These are phyloP conservation scores for Phalacrocorax aristotelis DNA, from an alignment of 2,113 vertebrate species.

Conservation along the genomic window DNA sequence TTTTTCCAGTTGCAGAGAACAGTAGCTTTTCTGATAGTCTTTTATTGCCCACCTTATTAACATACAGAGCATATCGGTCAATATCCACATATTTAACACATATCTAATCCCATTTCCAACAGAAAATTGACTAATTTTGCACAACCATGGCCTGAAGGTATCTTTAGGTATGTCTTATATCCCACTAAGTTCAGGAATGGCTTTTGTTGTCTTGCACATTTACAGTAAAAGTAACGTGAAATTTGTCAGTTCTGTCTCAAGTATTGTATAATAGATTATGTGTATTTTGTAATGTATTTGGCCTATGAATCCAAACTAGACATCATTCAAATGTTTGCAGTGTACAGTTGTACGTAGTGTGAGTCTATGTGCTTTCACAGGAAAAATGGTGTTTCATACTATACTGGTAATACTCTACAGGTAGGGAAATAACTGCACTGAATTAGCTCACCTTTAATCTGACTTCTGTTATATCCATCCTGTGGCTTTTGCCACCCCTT, in stretches of 20 bases:
- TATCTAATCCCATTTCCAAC: not conserved
- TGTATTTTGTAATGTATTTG: not conserved
- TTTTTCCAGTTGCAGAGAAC: not conserved
- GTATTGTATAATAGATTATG: not conserved
- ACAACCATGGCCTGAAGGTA: not conserved
- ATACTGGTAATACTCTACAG: not conserved
- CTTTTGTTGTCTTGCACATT: not conserved
- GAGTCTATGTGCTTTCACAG: not conserved
- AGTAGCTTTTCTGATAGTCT: not conserved
- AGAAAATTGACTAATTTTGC: constrained; percentile 4
- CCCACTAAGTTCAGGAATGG: not conserved
- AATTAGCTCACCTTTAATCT: not conserved
- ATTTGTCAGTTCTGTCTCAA: not conserved
- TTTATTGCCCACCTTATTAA: not conserved
- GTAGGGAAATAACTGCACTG: not conserved
- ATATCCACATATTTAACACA: not conserved
- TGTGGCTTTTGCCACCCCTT: not conserved
- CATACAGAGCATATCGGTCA: not conserved
- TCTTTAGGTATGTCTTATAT: not conserved
- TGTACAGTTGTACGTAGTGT: not conserved
- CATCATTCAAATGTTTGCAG: not conserved
- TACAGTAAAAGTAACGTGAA: not conserved
- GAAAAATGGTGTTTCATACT: not conserved
- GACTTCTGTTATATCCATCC: not conserved
- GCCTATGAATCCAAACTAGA: constrained; percentile 6